phyloP scores from a whole-genome alignment of 2,113 vertebrate genomes.

The Trichechus manatus region DNA sequence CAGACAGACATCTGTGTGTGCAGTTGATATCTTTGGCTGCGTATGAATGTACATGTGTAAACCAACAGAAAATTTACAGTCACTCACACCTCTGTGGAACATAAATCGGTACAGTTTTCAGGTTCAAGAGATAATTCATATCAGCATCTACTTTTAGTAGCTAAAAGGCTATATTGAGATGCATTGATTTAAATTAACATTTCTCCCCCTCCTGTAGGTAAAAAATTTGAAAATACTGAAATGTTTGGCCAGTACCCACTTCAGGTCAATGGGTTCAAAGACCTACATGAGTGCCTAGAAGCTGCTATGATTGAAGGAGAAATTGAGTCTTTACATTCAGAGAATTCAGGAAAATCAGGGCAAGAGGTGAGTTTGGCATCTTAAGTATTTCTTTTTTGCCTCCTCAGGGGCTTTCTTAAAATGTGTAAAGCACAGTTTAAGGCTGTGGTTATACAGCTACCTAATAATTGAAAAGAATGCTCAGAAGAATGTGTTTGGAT shows the following conservation, averaged over 20 bases:
- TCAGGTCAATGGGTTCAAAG: slow-evolving; percentile 98
- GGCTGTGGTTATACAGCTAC: not conserved
- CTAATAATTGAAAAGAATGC: not conserved
- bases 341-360: slow-evolving; percentile 96
- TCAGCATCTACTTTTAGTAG: not conserved
- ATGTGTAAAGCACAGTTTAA: not conserved
- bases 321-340: slow-evolving; percentile 98
- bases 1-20: not conserved
- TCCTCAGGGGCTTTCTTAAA: not conserved
- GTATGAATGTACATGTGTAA: not conserved
- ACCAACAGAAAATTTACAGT: not conserved
- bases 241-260: slow-evolving; percentile 99
- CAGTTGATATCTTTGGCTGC: not conserved
- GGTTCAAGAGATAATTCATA: not conserved
- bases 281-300: slow-evolving; percentile 98
- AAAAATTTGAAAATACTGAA: slow-evolving; percentile 99
- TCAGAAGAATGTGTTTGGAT: slow-evolving; percentile 26
- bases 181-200: slow-evolving; percentile 26
- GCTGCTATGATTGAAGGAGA: slow-evolving; percentile 99
- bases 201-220: slow-evolving; percentile 89
- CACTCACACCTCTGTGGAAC: not conserved
- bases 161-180: not conserved
- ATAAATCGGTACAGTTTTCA: not conserved
- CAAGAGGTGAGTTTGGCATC: slow-evolving; percentile 89
- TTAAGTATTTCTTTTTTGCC: not conserved